Evolutionary conservation across 2,888 invertebrate species (phyloP), one percentile per base, ranked within the genome.

Genomic region (Drosophila hawaiiensis): DNA sequence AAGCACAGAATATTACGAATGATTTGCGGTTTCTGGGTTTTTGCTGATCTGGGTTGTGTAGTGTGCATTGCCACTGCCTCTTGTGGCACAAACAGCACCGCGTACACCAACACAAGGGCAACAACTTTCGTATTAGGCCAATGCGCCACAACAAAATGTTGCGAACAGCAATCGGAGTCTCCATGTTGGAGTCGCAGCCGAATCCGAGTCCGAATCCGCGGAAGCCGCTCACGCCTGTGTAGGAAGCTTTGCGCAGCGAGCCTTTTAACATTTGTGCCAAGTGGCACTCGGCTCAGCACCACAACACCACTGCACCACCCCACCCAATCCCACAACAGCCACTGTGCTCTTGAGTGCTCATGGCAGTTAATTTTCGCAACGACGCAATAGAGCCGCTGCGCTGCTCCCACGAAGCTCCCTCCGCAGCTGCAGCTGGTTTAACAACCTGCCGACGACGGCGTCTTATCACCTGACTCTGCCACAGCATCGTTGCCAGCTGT

Each of bases 321-420:
- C 22, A 29, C 25, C 14, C 3, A 22, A 31, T 4, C 14, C 25
- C 14, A 25, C 25, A 16, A 25, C 16, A 25, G 47, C 9, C 47
- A 33, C 16, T 31, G 12, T 2, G 22, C 47, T 29, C 19, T 25
- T 41, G 50, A n/a, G 71, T 37, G 49, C 68, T 68, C 53, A 72
- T 73, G 83, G 87, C 79, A 87, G 91, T 72, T 85, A 84, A 91
- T 89, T 85, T 85, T 87, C 68, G 91, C 90, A 89, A 85, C 91
- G 75, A 91, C 84, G 91, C 91, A 85, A 91, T 91, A 78, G 83
- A 79, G 74, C 66, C 73, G 55, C 73, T 63, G 68, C 64, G 43
- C 74, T 71, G 68, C 69, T 73, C 82, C 83, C 79, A 83, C 84
- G 82, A 83, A n/a, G 62, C 68, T 56, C 68, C 68, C 65, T 68